Conservation (phyloP, 2,113 vertebrate genomes). For the Sceloporus tristichus region DNA sequence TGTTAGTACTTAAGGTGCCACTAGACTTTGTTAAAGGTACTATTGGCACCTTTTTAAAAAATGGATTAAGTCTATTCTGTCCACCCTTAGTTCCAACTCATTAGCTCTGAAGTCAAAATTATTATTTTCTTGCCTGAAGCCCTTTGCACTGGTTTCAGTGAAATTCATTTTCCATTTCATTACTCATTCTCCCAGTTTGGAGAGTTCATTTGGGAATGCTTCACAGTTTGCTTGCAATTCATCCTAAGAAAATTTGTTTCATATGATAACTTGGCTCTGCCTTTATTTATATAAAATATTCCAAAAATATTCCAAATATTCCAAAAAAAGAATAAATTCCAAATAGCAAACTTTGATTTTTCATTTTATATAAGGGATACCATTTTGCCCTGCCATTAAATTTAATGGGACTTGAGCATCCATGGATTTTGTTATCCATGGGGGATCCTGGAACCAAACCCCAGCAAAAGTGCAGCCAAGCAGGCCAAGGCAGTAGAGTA, state of each 20-base stretch:
- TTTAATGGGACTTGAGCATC: too few relatives aligned
- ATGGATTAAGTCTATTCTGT: not conserved
- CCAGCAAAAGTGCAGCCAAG: too few relatives aligned
- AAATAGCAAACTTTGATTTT: not conserved
- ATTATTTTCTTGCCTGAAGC: not conserved
- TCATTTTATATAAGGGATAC: not conserved
- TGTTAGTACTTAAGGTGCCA: too few relatives aligned
- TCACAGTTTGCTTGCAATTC: not conserved
- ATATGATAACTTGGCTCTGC: not conserved
- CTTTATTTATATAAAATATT: too few relatives aligned
- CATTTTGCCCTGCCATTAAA: too few relatives aligned
- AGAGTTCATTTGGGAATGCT: not conserved
- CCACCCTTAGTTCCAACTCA: not conserved
- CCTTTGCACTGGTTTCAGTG: not conserved
- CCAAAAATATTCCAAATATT: too few relatives aligned
- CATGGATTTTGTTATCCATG: too few relatives aligned
- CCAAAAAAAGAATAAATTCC: too few relatives aligned
- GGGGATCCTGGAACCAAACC: too few relatives aligned
- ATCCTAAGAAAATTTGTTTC: not conserved
- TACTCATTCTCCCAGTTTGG: not conserved
- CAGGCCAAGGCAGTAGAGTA: too few relatives aligned
- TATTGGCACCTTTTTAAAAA: not conserved
- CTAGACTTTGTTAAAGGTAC: too few relatives aligned
- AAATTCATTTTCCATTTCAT: not conserved
- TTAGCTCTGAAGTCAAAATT: not conserved